A percentile compares a stretch with the other conserved stretches of the same genome.
Evolutionary conservation across 2,113 vertebrate genomes (phyloP).

Genomic region (Apaloderma vittatum): DNA sequence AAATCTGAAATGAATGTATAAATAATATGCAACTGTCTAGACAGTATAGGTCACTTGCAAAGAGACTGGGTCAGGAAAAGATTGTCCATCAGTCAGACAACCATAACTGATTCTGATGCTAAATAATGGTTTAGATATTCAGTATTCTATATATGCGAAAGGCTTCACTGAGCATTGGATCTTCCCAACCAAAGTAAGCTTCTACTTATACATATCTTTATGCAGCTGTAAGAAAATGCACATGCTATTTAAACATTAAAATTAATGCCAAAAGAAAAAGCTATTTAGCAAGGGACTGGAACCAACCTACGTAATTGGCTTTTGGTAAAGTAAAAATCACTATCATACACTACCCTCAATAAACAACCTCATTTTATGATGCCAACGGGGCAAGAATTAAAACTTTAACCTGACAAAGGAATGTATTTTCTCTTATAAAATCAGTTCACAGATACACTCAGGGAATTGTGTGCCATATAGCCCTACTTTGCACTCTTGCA

Average conservation of each 20-base stretch:
- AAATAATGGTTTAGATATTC: slow-evolving; percentile 97
- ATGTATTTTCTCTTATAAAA: slow-evolving; percentile 7
- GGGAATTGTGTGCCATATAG: neutral
- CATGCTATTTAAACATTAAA: slow-evolving; percentile 86
- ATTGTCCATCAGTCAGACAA: slow-evolving; percentile 99
- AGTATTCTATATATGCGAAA: slow-evolving; percentile 98
- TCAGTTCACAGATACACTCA: neutral
- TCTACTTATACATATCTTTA: slow-evolving; percentile 87
- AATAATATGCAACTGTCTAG: slow-evolving; percentile 95
- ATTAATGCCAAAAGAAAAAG: slow-evolving; percentile 78
- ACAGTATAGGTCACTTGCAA: slow-evolving; percentile 97
- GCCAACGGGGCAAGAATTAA: neutral
- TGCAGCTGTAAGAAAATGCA: slow-evolving; percentile 83
- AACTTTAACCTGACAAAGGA: slow-evolving; percentile 20
- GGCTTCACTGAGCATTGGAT: slow-evolving; percentile 94
- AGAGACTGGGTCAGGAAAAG: slow-evolving; percentile 93
- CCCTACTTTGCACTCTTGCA: neutral
- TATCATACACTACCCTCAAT: neutral
- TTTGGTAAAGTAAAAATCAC: slow-evolving; percentile 75
- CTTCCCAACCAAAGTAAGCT: slow-evolving; percentile 87
- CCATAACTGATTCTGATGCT: slow-evolving; percentile 99
- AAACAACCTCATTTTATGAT: slow-evolving; percentile 19
- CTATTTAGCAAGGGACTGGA: slow-evolving; percentile 69
- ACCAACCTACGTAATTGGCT: slow-evolving; percentile 70
- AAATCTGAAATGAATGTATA: slow-evolving; percentile 93